Evolutionary conservation across 2,113 vertebrate species (phyloP).

Genomic region (Rhadina sibilatrix): DNA sequence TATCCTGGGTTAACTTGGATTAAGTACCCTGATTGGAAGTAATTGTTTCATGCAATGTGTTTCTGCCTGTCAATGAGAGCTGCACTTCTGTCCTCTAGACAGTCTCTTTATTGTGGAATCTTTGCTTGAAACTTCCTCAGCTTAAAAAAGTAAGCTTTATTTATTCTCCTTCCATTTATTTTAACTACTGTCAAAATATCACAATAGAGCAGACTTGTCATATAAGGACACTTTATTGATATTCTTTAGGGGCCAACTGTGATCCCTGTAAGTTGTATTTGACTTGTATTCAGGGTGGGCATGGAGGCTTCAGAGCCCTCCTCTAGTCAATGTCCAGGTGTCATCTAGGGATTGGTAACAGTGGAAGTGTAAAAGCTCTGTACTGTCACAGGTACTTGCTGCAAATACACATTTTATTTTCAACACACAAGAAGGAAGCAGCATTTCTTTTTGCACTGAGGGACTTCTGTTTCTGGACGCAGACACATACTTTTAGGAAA

Average conservation of each 20-base stretch:
- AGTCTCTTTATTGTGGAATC: background rate
- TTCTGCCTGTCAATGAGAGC: background rate
- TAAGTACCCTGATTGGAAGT: background rate
- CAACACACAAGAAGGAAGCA: background rate
- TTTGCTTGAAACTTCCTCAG: background rate
- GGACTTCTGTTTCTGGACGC: background rate
- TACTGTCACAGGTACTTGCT: background rate
- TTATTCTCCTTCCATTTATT: background rate
- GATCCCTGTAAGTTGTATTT: background rate
- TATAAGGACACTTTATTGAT: background rate
- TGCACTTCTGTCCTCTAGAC: background rate
- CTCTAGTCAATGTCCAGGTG: background rate
- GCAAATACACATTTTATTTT: background rate
- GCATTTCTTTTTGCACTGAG: background rate
- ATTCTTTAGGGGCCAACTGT: background rate
- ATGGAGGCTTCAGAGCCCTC: background rate
- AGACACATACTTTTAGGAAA: accelerated
- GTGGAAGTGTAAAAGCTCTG: background rate
- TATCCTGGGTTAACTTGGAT: background rate
- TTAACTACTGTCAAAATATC: background rate
- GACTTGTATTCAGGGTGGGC: background rate
- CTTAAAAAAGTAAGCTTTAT: background rate
- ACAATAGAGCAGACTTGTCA: background rate
- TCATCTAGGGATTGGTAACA: accelerated
- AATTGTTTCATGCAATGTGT: background rate